Evolutionary conservation across 2,797 vertebrate species (phyloP).

Genomic region (Thripadectes ignobilis): DNA sequence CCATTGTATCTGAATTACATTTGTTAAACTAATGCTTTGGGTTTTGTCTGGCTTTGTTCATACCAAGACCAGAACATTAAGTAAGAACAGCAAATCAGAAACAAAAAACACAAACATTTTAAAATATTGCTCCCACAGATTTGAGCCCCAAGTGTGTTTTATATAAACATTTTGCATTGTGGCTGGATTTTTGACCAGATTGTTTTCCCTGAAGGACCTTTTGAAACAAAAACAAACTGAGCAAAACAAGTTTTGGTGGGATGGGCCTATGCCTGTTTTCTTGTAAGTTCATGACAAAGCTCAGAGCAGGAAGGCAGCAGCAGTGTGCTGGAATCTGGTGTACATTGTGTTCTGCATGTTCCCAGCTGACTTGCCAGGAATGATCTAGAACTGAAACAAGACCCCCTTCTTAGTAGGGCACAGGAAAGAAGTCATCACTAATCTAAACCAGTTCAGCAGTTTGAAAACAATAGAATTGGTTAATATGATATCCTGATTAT

Average conservation of each 20-base stretch:
- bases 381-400: slow-evolving; percentile 50
- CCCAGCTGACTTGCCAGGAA: slow-evolving; percentile 8
- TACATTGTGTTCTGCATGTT: slow-evolving; percentile 42
- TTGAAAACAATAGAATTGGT: slow-evolving; percentile 25
- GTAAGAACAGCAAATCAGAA: slow-evolving; percentile 57
- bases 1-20: slow-evolving; percentile 58
- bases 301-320: slow-evolving; percentile 22
- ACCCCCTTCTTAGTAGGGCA: background rate
- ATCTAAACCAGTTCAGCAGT: background rate
- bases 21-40: slow-evolving; percentile 58
- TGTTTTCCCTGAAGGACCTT: slow-evolving; percentile 45
- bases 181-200: slow-evolving; percentile 30
- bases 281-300: slow-evolving; percentile 32
- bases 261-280: slow-evolving; percentile 14
- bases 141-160: slow-evolving; percentile 28
- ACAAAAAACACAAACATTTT: slow-evolving; percentile 43
- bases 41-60: slow-evolving; percentile 57
- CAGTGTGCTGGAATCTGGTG: slow-evolving; percentile 1
- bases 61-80: slow-evolving; percentile 48
- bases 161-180: slow-evolving; percentile 47
- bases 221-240: slow-evolving; percentile 38
- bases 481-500: background rate
- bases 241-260: slow-evolving; percentile 42
- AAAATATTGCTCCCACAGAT: slow-evolving; percentile 25
- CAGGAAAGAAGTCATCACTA: background rate